Conservation (phyloP, 2,888 invertebrate species). For the Tanytarsus gracilentus region DNA sequence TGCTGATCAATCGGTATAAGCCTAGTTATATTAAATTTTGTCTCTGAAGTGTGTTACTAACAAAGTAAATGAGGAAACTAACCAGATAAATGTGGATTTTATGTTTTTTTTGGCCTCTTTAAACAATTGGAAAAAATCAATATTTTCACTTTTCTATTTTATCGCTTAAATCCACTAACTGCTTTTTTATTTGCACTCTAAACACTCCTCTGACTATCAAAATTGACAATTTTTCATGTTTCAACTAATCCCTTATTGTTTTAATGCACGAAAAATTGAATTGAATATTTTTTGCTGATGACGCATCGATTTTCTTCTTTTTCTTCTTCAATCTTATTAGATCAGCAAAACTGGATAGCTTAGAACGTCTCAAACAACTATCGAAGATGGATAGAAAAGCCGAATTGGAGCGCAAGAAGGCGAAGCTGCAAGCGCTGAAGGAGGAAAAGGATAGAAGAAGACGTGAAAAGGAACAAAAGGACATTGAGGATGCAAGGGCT, state of each 20-base stretch:
- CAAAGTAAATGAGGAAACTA: slow-evolving; percentile 20
- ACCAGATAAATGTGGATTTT: neutral
- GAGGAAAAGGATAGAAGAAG: slow-evolving; percentile 82
- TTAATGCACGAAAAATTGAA: neutral
- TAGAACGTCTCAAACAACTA: slow-evolving; percentile 25
- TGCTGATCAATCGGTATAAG: slow-evolving; percentile 27
- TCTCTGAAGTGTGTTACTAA: slow-evolving; percentile 20
- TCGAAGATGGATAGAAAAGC: slow-evolving; percentile 65
- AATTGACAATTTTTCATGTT: no score
- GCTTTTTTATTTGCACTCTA: neutral
- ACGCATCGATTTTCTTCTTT: slow-evolving; percentile 19
- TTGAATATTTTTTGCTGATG: slow-evolving; percentile 1
- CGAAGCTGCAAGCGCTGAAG: slow-evolving; percentile 77
- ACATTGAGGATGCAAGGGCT: slow-evolving; percentile 62
- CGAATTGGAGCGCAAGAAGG: slow-evolving; percentile 87
- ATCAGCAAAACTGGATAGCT: slow-evolving; percentile 29
- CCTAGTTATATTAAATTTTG: slow-evolving; percentile 19
- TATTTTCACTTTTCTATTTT: neutral
- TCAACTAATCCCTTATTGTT: neutral
- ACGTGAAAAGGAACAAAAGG: slow-evolving; percentile 78
- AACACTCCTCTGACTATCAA: no score
- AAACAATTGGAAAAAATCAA: slow-evolving; percentile 2
- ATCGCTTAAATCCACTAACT: neutral
- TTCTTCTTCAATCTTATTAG: slow-evolving; percentile 3
- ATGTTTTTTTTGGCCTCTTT: neutral